A percentile compares a stretch with the other conserved stretches of the same genome.
These are phyloP conservation scores for Iphiclides podalirius DNA, from an alignment of 2,888 invertebrate genomes.

Conservation along the genomic window DNA sequence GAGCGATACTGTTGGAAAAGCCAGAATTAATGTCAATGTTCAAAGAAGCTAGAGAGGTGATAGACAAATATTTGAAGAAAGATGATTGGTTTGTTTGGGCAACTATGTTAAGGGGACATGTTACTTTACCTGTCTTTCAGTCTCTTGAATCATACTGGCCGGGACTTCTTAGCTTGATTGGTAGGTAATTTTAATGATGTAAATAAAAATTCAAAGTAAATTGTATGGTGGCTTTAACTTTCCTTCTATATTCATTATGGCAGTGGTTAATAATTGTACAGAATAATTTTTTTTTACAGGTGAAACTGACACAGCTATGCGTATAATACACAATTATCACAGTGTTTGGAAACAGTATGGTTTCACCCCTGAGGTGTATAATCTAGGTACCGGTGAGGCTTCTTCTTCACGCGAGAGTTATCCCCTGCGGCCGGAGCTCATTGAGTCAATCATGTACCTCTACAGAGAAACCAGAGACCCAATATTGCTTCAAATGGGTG, in stretches of 20 bases:
- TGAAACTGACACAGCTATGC: constrained; percentile 94
- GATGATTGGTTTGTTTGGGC: constrained; percentile 99
- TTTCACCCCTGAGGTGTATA: constrained; percentile 98
- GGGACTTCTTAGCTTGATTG: constrained; percentile 92
- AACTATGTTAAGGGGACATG: constrained; percentile 97
- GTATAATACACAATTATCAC: constrained; percentile 96
- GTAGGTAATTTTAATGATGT: constrained; percentile 46
- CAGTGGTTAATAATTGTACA: too few species aligned
- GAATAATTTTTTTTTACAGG: constrained; percentile 67
- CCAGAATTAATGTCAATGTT: constrained; percentile 97
- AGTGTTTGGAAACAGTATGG: constrained; percentile 98
- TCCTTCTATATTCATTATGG: too few species aligned
- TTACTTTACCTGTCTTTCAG: constrained; percentile 98
- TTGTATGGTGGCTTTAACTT: too few species aligned
- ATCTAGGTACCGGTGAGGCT: constrained; percentile 93
- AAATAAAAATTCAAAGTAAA: too few species aligned
- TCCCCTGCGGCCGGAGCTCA: constrained; percentile 96
- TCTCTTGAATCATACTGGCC: constrained; percentile 99
- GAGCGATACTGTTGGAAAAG: constrained; percentile 92
- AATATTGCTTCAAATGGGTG: constrained; percentile 93
- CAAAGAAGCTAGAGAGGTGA: constrained; percentile 85
- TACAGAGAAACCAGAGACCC: constrained; percentile 97
- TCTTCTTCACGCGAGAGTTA: constrained; percentile 92
- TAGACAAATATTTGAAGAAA: constrained; percentile 92
- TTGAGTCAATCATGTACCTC: constrained; percentile 98